Evolutionary conservation across 2,888 invertebrate species (phyloP).

Genomic region (Rhagophthalmus giganteus): DNA sequence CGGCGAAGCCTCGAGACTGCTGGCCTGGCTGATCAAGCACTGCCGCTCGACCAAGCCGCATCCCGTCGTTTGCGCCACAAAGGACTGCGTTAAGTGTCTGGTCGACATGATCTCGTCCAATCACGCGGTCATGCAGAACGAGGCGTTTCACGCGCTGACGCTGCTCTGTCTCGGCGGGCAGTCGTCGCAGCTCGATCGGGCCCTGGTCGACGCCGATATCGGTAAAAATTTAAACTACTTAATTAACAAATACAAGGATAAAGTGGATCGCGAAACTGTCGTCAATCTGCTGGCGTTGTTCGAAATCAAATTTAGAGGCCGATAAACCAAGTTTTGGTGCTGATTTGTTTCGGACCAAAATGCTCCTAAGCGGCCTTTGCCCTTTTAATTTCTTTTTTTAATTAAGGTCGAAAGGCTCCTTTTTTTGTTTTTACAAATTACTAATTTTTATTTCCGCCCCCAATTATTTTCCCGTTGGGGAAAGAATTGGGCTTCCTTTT

Average conservation of each 20-base stretch:
- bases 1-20: constrained; percentile 76
- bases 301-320: too few species aligned
- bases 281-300: constrained; percentile 48
- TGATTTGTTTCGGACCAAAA: too few species aligned
- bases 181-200: constrained; percentile 1
- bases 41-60: constrained; percentile 57
- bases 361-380: too few species aligned
- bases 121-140: constrained; percentile 86
- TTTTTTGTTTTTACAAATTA: too few species aligned
- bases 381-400: too few species aligned
- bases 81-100: constrained; percentile 73
- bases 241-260: constrained; percentile 48
- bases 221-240: constrained; percentile 49
- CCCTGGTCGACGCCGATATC: constrained; percentile 43
- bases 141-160: constrained; percentile 74
- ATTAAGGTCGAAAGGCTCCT: too few species aligned
- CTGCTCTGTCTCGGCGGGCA: constrained; percentile 57
- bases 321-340: too few species aligned
- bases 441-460: too few species aligned
- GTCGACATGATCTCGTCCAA: constrained; percentile 82
- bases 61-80: constrained; percentile 57
- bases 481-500: too few species aligned
- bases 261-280: constrained; percentile 47
- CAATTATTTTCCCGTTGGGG: too few species aligned
- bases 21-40: constrained; percentile 78